phyloP scores from a whole-genome alignment of 2,113 vertebrate genomes.

The Pelmatolapia mariae region DNA sequence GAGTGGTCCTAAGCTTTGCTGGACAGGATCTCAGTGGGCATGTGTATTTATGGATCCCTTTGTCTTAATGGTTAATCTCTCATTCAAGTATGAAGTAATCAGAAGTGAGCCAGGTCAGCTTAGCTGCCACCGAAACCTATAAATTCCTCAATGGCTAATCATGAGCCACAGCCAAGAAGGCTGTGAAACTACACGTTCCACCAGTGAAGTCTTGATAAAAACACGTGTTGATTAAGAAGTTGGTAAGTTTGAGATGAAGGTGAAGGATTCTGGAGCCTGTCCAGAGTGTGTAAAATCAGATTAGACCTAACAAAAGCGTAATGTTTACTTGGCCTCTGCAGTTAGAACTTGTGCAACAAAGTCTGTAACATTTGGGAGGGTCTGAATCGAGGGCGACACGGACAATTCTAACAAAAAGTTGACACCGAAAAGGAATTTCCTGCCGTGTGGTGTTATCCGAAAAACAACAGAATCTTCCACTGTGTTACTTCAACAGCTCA shows the following conservation, averaged over 20 bases:
- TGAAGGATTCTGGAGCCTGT: not conserved
- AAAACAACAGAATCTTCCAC: conserved; percentile 61
- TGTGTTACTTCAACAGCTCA: conserved; percentile 49
- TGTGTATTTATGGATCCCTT: not conserved
- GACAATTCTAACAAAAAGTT: conserved; percentile 13
- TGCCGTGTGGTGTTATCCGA: conserved; percentile 69
- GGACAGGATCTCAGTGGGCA: not conserved
- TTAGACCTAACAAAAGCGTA: not conserved
- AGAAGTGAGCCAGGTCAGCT: conserved; percentile 21
- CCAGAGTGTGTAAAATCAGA: not conserved
- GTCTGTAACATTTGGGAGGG: not conserved
- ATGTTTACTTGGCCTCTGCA: not conserved
- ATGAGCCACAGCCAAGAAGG: not conserved
- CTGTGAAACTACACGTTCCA: not conserved
- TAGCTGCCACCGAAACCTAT: not conserved
- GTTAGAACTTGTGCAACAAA: not conserved
- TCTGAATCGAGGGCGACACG: not conserved
- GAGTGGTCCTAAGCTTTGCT: not conserved
- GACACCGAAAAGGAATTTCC: conserved; percentile 71
- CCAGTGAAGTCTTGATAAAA: not conserved
- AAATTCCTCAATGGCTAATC: conserved; percentile 7
- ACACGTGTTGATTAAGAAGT: not conserved
- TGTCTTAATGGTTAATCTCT: conserved; percentile 12
- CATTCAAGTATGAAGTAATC: conserved; percentile 41
- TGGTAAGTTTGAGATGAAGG: not conserved